A percentile compares a stretch with the other conserved stretches of the same genome.
Conservation (phyloP, 2,888 invertebrate species). For the Torymus auratus region DNA sequence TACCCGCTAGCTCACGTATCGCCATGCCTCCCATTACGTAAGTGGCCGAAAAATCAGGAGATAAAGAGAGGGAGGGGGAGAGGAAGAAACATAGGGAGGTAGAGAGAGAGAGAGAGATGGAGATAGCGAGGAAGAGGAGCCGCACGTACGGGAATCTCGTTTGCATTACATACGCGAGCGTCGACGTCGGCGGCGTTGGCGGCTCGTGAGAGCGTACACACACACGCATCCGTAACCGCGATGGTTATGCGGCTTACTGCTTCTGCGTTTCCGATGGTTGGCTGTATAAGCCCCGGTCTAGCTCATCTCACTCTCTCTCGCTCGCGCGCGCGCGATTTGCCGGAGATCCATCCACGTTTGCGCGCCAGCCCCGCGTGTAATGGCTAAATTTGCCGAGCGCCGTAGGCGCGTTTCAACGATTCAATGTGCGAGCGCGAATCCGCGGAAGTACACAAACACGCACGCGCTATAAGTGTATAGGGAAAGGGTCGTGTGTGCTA, state of each 20-base stretch:
- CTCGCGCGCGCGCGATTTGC: no score
- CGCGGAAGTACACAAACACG: constrained; percentile 14
- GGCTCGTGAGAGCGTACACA: no score
- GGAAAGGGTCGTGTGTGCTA: background rate
- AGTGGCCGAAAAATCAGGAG: constrained; percentile 40
- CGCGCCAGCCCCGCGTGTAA: constrained; percentile 61
- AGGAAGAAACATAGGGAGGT: background rate
- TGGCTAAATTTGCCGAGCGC: constrained; percentile 67
- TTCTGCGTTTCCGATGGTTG: constrained; percentile 65
- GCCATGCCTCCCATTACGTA: background rate
- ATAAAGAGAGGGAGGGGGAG: no score
- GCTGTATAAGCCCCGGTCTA: background rate
- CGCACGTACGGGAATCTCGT: constrained; percentile 41
- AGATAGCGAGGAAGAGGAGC: background rate
- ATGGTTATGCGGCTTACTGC: constrained; percentile 55
- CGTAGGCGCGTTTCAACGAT: constrained; percentile 59
- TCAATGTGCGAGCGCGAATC: constrained; percentile 34
- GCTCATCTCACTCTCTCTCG: no score
- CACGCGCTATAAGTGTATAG: background rate
- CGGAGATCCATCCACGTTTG: background rate
- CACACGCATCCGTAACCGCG: constrained; percentile 61
- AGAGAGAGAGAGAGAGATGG: background rate
- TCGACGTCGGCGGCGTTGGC: background rate
- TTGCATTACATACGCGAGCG: constrained; percentile 17
- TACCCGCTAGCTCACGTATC: background rate